Evolutionary conservation across 2,797 vertebrate genomes (phyloP).

Genomic region (Clarias platycephalus): DNA sequence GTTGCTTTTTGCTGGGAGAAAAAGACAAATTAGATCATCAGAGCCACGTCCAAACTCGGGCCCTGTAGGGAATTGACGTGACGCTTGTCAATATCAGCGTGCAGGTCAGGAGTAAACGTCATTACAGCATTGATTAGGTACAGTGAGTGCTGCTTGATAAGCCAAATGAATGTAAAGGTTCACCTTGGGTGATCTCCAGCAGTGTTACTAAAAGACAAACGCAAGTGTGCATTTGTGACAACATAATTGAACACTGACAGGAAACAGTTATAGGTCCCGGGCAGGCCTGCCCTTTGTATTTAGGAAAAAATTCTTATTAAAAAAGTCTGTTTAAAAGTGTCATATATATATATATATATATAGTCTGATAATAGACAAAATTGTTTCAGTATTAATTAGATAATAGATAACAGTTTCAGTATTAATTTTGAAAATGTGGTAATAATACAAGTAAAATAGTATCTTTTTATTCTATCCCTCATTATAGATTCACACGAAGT

Average conservation of each 20-base stretch:
- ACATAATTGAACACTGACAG: neutral
- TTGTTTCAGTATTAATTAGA: no score
- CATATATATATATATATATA: no score
- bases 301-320: neutral
- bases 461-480: neutral
- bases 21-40: constrained; percentile 43
- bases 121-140: constrained; percentile 37
- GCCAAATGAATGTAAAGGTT: neutral
- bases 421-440: neutral
- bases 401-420: no score
- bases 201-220: neutral
- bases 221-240: neutral
- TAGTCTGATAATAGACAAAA: no score
- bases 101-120: constrained; percentile 22
- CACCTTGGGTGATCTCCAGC: neutral
- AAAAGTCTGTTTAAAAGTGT: no score
- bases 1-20: constrained; percentile 37
- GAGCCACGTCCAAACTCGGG: constrained; percentile 25
- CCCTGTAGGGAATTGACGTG: constrained; percentile 36
- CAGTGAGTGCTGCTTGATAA: constrained; percentile 29
- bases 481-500: neutral
- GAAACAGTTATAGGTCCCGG: neutral
- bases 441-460: neutral
- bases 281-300: neutral
- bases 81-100: constrained; percentile 37